Base-by-base conservation (phyloP, 2,888 invertebrate species). In the Pinctada fucata region DNA sequence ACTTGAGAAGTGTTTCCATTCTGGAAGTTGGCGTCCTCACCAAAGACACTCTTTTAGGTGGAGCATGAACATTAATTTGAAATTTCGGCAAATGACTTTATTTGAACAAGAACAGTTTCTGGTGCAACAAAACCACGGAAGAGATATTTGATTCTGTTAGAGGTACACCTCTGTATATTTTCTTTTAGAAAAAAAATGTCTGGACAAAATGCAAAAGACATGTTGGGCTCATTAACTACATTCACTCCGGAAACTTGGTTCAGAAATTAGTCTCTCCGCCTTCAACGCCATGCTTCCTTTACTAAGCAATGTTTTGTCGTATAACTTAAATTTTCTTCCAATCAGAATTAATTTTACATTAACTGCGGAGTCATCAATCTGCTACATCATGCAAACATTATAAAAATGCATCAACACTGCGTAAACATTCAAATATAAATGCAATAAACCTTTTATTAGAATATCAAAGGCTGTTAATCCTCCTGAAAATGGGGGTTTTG, bases 381-480 rank as follows among this genome's bases (percentile, higher is more conserved):
- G 58, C 58, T 10, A 58, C 58, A 58, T 10, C 13, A 1, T 58
- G 58, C 58, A 58, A 58, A 58, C 58, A 58, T 6, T 58, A 58
- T 58, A 58, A 6, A 6, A 58, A 58, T 58, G 58, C 58, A 58
- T 58, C 58, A 58, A 13, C 58, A 58, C 8, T 10, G 58, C 13
- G 58, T 58, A 58, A 58, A 58, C 58, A 58, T 58, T 58, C 8
- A 58, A 58, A 58, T 58, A 58, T 31, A 58, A 58, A 58, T 58
- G 58, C 58, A 10, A 10, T 58, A 58, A 10, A 58, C 6, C 58
- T 58, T 58, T 58, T 58, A 58, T 58, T 58, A 58, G 8, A 58
- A 10, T 58, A 10, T 58, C 6, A 58, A 58, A 58, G 58, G 58
- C 0, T 1, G 6, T 58, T 10, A 58, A 58, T 58, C 58, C 58